phyloP scores from a whole-genome alignment of 2,888 invertebrate species.

The Cylindroiulus punctatus region DNA sequence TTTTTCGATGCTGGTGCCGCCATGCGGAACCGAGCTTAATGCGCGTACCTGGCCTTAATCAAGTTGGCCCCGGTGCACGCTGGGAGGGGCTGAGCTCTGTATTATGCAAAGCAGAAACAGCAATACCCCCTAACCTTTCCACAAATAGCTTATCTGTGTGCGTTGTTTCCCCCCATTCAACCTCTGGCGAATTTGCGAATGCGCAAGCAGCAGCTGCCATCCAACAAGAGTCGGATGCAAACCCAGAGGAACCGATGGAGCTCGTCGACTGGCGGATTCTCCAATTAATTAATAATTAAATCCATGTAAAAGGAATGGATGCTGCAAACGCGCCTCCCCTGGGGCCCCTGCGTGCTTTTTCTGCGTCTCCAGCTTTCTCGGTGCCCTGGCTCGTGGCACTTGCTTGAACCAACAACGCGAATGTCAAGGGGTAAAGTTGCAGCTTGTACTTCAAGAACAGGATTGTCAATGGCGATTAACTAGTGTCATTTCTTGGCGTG shows the following conservation, averaged over 20 bases:
- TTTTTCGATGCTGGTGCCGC: too few relatives aligned
- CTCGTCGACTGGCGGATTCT: neutral
- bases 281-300: slow-evolving; percentile 32
- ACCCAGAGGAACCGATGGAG: neutral
- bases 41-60: neutral
- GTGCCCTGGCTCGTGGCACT: too few relatives aligned
- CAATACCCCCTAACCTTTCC: slow-evolving; percentile 21
- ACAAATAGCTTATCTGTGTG: neutral
- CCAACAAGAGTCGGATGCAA: neutral
- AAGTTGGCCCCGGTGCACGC: neutral
- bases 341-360: neutral
- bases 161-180: neutral
- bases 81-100: neutral
- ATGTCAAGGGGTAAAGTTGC: too few relatives aligned
- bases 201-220: neutral
- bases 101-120: slow-evolving; percentile 17
- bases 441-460: too few relatives aligned
- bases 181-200: neutral
- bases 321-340: neutral
- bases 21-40: neutral
- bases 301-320: slow-evolving; percentile 32
- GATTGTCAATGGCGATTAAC: too few relatives aligned
- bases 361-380: neutral
- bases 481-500: too few relatives aligned
- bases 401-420: too few relatives aligned